Conservation (phyloP, 2,888 invertebrate genomes). For the Melieria picta region DNA sequence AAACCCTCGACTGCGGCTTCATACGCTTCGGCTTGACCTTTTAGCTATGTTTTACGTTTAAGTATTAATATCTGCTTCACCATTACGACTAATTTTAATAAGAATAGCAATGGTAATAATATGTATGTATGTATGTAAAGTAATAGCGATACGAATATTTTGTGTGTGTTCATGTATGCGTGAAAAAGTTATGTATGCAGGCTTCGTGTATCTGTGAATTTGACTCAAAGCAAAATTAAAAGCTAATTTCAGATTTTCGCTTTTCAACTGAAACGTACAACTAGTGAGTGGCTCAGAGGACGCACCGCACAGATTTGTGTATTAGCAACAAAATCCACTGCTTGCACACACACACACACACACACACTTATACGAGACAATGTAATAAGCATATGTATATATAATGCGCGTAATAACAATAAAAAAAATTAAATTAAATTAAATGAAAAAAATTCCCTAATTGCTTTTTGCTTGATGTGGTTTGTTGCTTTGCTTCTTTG, state of each 20-base stretch:
- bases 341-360: constrained; percentile 9
- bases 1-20: too few species aligned
- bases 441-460: constrained; percentile 32
- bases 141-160: too few species aligned
- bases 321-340: constrained; percentile 5
- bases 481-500: constrained; percentile 22
- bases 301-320: constrained; percentile 27
- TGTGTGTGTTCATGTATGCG: constrained; percentile 12
- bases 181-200: constrained; percentile 44
- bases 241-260: too few species aligned
- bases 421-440: constrained; percentile 2
- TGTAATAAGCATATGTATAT: neutral
- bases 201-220: constrained; percentile 22
- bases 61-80: too few species aligned
- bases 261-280: too few species aligned
- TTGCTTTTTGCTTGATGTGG: constrained; percentile 38
- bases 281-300: too few species aligned
- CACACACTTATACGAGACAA: neutral
- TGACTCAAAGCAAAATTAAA: neutral
- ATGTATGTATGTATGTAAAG: too few species aligned
- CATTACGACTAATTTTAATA: too few species aligned
- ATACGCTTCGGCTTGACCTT: neutral
- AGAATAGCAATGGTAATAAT: too few species aligned
- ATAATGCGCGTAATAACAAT: neutral
- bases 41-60: too few species aligned